Evolutionary conservation across 2,797 vertebrate species (phyloP).

Genomic region (Spondyliosoma cantharus): DNA sequence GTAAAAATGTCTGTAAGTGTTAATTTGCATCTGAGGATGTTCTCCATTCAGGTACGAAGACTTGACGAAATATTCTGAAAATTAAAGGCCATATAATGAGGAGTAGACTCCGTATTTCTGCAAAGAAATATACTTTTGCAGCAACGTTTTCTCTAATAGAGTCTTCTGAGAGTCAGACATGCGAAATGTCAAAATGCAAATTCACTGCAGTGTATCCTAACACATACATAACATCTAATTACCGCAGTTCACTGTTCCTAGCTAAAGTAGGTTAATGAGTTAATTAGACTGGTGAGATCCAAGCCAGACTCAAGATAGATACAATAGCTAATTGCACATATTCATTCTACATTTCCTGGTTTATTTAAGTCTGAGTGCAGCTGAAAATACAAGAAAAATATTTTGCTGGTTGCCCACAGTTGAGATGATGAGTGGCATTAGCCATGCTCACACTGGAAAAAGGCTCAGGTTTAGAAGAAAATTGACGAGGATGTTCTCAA

Average conservation of each 20-base stretch:
- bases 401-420: background rate
- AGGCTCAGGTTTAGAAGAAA: background rate
- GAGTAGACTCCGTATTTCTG: background rate
- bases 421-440: background rate
- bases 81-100: slow-evolving; percentile 5
- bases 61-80: slow-evolving; percentile 4
- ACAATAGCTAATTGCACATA: background rate
- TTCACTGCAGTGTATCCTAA: slow-evolving; percentile 13
- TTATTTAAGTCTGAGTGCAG: background rate
- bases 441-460: background rate
- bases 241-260: background rate
- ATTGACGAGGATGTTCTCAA: background rate
- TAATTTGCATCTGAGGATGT: slow-evolving; percentile 18
- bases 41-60: background rate
- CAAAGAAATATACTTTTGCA: background rate
- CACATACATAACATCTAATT: slow-evolving; percentile 17
- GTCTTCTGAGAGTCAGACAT: slow-evolving; percentile 10
- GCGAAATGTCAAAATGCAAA: slow-evolving; percentile 4
- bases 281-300: slow-evolving; percentile 33
- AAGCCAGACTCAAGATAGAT: slow-evolving; percentile 9
- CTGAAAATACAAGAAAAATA: background rate
- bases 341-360: background rate
- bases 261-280: slow-evolving; percentile 20
- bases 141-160: background rate
- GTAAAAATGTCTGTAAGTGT: slow-evolving; percentile 5